Base-by-base conservation (phyloP, 2,113 vertebrate species). In the Spilogale gracilis region DNA sequence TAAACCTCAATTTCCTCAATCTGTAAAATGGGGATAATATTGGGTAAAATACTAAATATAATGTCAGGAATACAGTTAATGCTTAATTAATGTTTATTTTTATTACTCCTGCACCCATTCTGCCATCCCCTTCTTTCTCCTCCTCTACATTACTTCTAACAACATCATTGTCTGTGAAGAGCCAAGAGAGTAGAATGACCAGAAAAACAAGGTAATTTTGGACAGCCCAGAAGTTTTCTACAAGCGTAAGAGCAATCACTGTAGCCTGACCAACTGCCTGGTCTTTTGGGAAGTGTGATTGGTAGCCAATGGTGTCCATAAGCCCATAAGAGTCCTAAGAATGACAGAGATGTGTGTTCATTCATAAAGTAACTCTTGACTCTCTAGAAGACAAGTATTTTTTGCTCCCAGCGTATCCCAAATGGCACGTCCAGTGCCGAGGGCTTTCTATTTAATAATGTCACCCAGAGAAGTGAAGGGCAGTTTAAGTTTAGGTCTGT, bases 21-120 rank as follows among this genome's bases (percentile, higher is more conserved):
- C 96, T 98, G 83, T 97, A 89, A 96, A 97, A 96, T 96, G 83
- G 50, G 91, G 78, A 96, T 97, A 74, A 93, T 95, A 89, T 27
- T 91, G 85, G 43, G 61, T 80, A 54, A 90, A 84, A 54, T 43
- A 58, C 76, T 45, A 43, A 92, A 21, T 10, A 12, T 9, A 4
- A n/a, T 30, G 10, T 76, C 69, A 73, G 43, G 14, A 43, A 50
- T 80, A 60, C 13, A 69, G 43, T 50, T 30, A 80, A 52, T 50
- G 48, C 9, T 89, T n/a, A 89, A 3, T 50, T 32, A 85, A 54
- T 60, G 65, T 50, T 38, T 45, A 9, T 78, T 43, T 74, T 61
- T 32, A 21, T 21, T 16, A 48, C 23, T 32, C 67, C 16, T 45
- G 8, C 7, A 65, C 13, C 17, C 30, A 61, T 30, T 32, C 87